phyloP scores from a whole-genome alignment of 2,888 invertebrate species.

The Drosophila phalerata region DNA sequence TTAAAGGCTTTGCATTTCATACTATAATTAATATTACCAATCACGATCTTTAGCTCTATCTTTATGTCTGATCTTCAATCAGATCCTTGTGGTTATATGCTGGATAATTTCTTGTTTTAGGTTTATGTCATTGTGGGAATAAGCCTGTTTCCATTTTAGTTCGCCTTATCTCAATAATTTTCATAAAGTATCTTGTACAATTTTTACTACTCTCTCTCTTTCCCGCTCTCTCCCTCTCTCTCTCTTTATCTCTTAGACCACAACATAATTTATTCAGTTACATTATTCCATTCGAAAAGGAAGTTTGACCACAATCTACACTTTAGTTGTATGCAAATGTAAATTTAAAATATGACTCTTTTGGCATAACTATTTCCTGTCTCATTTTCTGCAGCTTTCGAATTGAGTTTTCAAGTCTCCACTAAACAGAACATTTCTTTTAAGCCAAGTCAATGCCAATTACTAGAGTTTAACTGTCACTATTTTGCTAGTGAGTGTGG shows the following conservation, averaged over 20 bases:
- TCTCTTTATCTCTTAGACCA: neutral
- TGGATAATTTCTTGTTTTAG: no score
- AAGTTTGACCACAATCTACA: conserved; percentile 11
- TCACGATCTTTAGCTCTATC: no score
- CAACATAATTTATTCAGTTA: conserved; percentile 8
- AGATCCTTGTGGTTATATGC: neutral
- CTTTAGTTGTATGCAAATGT: conserved; percentile 29
- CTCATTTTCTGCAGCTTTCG: neutral
- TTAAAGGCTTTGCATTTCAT: no score
- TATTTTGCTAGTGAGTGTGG: neutral
- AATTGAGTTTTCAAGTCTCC: neutral
- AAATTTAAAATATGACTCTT: neutral
- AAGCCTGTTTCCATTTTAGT: neutral
- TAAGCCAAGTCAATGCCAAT: conserved; percentile 23
- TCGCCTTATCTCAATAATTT: neutral
- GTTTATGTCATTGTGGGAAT: no score
- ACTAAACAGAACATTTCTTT: neutral
- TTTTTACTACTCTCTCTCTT: neutral
- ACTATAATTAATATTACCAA: neutral
- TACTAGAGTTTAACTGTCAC: conserved; percentile 18
- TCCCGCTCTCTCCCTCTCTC: no score
- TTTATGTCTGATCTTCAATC: neutral
- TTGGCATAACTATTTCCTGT: conserved; percentile 1
- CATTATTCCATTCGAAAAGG: neutral
- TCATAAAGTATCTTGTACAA: neutral